A percentile compares a stretch with the other conserved stretches of the same genome.
Evolutionary conservation across 53 echinoderm and acorn worm species (phyloP).

Genomic region (Temnopleurus reevesii): DNA sequence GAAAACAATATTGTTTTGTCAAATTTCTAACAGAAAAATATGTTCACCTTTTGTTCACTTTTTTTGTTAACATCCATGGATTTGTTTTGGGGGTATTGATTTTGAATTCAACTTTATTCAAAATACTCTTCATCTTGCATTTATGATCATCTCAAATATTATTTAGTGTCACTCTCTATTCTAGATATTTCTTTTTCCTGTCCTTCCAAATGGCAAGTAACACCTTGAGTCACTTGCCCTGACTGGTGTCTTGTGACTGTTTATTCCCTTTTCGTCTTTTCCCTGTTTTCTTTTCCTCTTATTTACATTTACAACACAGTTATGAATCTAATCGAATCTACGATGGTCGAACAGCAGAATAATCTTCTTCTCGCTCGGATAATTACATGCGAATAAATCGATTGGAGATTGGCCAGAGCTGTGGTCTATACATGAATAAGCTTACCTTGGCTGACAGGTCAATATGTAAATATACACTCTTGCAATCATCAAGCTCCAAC

Average conservation of each 20-base stretch:
- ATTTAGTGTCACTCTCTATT: too few relatives aligned
- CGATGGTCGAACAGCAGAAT: slow-evolving; percentile 4
- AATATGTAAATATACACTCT: slow-evolving; percentile 3
- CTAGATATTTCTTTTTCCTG: too few relatives aligned
- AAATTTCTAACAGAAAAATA: too few relatives aligned
- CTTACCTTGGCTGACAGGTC: slow-evolving; percentile 8
- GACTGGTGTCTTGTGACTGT: background rate
- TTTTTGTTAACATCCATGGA: too few relatives aligned
- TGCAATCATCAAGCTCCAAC: background rate
- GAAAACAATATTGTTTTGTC: too few relatives aligned
- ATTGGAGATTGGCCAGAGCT: background rate
- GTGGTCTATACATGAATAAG: background rate
- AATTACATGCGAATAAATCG: slow-evolving; percentile 33
- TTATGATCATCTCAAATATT: too few relatives aligned
- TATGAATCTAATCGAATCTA: slow-evolving; percentile 1
- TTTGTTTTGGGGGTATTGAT: too few relatives aligned
- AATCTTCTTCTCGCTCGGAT: slow-evolving; percentile 23
- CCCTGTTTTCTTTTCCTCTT: background rate
- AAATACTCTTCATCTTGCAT: too few relatives aligned
- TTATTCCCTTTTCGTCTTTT: background rate
- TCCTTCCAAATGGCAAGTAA: background rate
- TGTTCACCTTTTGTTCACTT: too few relatives aligned
- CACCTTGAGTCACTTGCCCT: too few relatives aligned
- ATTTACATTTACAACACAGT: background rate
- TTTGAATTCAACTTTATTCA: too few relatives aligned